Evolutionary conservation across 2,888 invertebrate species (phyloP), one percentile per base, ranked within the genome.

Genomic region (Polietes domitor): DNA sequence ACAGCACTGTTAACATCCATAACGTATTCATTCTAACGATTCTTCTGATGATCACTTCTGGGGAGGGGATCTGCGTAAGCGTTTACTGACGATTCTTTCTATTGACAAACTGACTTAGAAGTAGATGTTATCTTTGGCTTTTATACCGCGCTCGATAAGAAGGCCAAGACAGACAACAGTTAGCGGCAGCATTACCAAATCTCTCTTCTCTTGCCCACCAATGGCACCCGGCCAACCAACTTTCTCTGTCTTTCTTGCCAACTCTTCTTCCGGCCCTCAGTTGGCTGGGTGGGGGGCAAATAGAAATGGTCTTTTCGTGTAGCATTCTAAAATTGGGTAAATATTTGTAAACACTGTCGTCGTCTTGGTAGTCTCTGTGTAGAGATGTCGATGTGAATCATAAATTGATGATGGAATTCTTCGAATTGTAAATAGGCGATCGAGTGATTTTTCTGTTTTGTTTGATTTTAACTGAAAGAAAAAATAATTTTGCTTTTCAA

Each of bases 221-320:
- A 61, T 58, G 12, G 32, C 32, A 58, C n/a, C n/a, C 7, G 21
- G 58, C 41, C 24, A 9, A 19, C 21, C 24, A 41, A 41, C 68
- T 68, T 41, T 74, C 73, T 28, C 32, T 63, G 47, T 61, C 55
- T 19, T 2, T 26, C 24, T 32, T 17, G 37, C 32, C 4, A 7
- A 5, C 32, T 32, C 32, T 32, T 32, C 32, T 3, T 32, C 3
- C 32, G 32, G 3, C 9, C 37, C 7, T 37, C 17, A 24, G 7
- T 71, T 75, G 17, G 58, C 12, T 68, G 6, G 10, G 21, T 17
- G n/a, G 12, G 17, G 41, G 26, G 41, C 12, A 21, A 32, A 63
- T n/a, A 70, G 32, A 78, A 81, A 82, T 83, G 73, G 80, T 63
- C 15, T 80, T 83, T 85, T 77, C 83, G 63, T 83, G 83, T 83